Evolutionary conservation across 2,113 vertebrate genomes (phyloP), one percentile per base, ranked within the genome.

Genomic region (Syngnathus typhle): DNA sequence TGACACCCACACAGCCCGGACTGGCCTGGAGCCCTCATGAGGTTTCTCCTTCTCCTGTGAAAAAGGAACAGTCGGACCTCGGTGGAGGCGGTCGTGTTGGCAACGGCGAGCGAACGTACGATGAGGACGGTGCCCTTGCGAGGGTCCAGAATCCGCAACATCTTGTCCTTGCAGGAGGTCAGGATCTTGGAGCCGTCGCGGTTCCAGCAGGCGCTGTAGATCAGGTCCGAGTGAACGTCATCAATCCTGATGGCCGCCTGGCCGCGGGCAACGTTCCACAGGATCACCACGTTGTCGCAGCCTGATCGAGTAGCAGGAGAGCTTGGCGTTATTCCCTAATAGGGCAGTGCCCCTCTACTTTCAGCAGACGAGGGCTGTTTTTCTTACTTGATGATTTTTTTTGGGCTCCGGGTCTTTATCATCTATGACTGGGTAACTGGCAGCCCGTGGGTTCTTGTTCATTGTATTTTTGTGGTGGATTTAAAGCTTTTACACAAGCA

Each of bases 151-250:
- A 95, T 51, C 18, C 94, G 81, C 68, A 95, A 64, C 0, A 71
- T 90, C 88, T 95, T 95, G 87, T 95, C 94, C 6, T 94, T 93
- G 89, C 93, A 95, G 78, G 94, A 82, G 16, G 94, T 95, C 60
- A 94, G 92, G 64, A 95, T 92, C 69, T 69, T 81, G 61, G 89
- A 90, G 3, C 94, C 94, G 1, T 95, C 90, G 0, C 71, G 79
- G 91, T 94, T 94, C 94, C 94, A 95, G 85, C 88, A 90, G 76
- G 89, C 92, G 6, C 93, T 93, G 87, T 95, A 95, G 91, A 95
- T 94, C 2, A 93, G 82, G 79, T 95, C 94, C 0, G 89, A 71
- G 83, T 95, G 94, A n/a, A 94, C 44, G 0, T 73, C 86, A 38
- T 94, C 94, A 7, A 95, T 87, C 11, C 91, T 88, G 78, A 95